These are phyloP conservation scores for Nicator chloris DNA, from an alignment of 2,113 vertebrate genomes.

Conservation along the genomic window DNA sequence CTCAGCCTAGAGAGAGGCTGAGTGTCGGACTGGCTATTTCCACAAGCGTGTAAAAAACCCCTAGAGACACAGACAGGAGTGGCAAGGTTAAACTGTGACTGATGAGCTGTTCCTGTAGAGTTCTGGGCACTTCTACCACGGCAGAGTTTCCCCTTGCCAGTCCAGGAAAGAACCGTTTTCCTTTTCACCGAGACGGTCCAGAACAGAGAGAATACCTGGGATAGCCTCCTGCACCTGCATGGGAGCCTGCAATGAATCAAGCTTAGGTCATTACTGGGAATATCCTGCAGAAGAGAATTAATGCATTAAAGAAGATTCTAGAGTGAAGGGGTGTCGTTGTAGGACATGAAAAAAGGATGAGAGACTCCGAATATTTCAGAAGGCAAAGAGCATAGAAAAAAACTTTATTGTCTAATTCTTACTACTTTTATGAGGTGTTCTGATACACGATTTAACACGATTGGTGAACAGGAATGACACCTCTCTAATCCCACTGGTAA, in stretches of 20 bases:
- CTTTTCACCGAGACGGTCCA: constrained; percentile 34
- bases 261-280: neutral
- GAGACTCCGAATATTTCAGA: no score
- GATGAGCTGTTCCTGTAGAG: neutral
- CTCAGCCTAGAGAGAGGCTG: neutral
- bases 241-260: constrained; percentile 15
- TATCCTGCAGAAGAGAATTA: neutral
- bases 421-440: no score
- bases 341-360: no score
- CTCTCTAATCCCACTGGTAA: no score
- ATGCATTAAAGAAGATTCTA: neutral
- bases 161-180: constrained; percentile 50
- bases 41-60: neutral
- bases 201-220: constrained; percentile 9
- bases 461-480: no score
- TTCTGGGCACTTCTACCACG: neutral
- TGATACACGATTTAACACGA: no score
- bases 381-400: no score
- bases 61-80: neutral
- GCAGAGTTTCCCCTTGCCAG: constrained; percentile 40
- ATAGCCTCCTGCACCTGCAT: constrained; percentile 47
- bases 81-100: neutral
- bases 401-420: no score
- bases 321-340: no score
- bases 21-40: neutral